Evolutionary conservation across 2,888 invertebrate genomes (phyloP).

Genomic region (Chelonus formosanus): DNA sequence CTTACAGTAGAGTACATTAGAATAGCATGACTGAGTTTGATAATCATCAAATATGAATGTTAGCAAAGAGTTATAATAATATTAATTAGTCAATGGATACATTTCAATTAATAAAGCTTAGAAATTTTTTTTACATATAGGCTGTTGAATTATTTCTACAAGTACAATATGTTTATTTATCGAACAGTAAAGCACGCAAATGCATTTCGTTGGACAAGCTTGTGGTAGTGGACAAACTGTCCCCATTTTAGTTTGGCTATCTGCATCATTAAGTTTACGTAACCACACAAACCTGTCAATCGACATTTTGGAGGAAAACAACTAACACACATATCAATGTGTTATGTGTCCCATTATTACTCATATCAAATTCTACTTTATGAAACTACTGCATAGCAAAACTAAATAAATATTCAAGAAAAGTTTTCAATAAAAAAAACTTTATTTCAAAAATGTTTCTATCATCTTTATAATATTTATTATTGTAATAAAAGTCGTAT

Average conservation of each 20-base stretch:
- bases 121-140: too few relatives aligned
- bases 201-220: slow-evolving; percentile 41
- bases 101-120: too few relatives aligned
- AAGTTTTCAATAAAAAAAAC: not conserved
- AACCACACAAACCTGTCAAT: slow-evolving; percentile 60
- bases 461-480: too few relatives aligned
- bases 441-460: not conserved
- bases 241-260: slow-evolving; percentile 60
- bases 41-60: too few relatives aligned
- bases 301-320: slow-evolving; percentile 53
- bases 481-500: not conserved
- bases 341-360: slow-evolving; percentile 3
- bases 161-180: slow-evolving; percentile 52
- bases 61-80: too few relatives aligned
- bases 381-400: too few relatives aligned
- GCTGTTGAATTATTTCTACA: too few relatives aligned
- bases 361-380: too few relatives aligned
- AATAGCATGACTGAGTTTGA: too few relatives aligned
- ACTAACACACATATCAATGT: not conserved
- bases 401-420: not conserved
- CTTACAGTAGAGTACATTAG: too few relatives aligned
- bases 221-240: slow-evolving; percentile 50
- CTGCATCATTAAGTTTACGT: slow-evolving; percentile 61
- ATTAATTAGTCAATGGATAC: too few relatives aligned
- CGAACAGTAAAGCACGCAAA: slow-evolving; percentile 51